Evolutionary conservation across 2,797 vertebrate species (phyloP).

Genomic region (Octomys mimax): DNA sequence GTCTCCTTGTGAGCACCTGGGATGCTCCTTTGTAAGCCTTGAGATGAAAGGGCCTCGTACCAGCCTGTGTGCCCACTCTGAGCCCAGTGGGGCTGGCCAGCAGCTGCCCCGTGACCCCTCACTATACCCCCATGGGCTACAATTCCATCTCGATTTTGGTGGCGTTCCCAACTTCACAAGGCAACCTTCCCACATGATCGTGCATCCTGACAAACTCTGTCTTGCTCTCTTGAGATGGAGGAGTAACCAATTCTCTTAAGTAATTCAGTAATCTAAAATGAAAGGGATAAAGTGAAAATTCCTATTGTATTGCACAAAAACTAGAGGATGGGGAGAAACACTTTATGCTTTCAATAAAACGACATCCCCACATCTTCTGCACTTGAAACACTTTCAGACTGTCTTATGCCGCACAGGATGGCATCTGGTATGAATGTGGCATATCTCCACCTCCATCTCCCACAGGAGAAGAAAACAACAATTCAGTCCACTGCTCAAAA

Average conservation of each 20-base stretch:
- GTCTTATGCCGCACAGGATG: constrained; percentile 54
- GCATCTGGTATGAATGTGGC: constrained; percentile 46
- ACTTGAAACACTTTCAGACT: constrained; percentile 61
- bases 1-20: not conserved
- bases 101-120: constrained; percentile 80
- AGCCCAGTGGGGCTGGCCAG: constrained; percentile 77
- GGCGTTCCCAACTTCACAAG: constrained; percentile 81
- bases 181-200: constrained; percentile 79
- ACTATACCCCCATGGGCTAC: constrained; percentile 53
- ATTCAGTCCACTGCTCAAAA: constrained; percentile 52
- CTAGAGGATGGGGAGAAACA: constrained; percentile 43
- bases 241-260: constrained; percentile 82
- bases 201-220: constrained; percentile 78
- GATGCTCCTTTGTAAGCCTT: not conserved
- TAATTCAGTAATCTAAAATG: constrained; percentile 77
- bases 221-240: constrained; percentile 80
- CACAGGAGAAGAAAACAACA: constrained; percentile 56
- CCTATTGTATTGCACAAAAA: constrained; percentile 50
- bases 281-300: constrained; percentile 68
- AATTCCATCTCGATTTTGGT: constrained; percentile 72
- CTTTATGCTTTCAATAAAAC: constrained; percentile 77
- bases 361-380: constrained; percentile 47
- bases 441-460: not conserved
- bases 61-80: constrained; percentile 73
- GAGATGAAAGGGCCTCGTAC: constrained; percentile 70